Evolutionary conservation across 2,888 invertebrate species (phyloP), one percentile per base, ranked within the genome.

Genomic region (Pyrocoelia pectoralis): DNA sequence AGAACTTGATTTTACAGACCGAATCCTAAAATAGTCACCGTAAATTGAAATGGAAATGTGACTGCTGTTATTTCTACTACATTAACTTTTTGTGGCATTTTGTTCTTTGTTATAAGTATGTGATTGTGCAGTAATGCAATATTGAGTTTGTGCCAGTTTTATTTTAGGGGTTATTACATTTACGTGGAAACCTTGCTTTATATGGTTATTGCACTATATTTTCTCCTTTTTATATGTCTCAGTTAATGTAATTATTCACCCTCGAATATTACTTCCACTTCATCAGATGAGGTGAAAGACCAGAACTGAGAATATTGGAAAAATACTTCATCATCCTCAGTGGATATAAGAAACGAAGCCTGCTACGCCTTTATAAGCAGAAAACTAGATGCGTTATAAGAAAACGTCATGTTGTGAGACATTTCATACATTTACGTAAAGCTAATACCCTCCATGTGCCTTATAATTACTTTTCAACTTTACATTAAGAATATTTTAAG

Each of bases 61-160:
- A 53, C 59, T 61, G 49, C 60, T 61, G 49, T 61, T 61, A 61
- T 61, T 61, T 61, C 60, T 61, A 55, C 54, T 50, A 49, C 60
- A 61, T 61, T 61, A 61, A 61, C 53, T 61, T 61, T 60, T 55
- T 61, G 54, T 54, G 59, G 48, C 52, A 58, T 53, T 61, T 60
- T 18, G 40, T 49, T 52, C 46, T 13, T 29, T 51, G 18, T 12
- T 43, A 13, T 10, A 41, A 24, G 53, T 18, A 24, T 41, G 28
- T 43, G 38, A 14, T 41, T 59, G 28, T 13, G 51, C 15, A 17
- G 46, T 17, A 17, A 46, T 56, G 58, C 46, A 46, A 49, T 55
- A 49, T 50, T 17, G 18, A 57, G 40, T 50, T 38, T 56, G 33
- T 18, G 49, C 46, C 28, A 29, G 56, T 40, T 49, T 56, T 38